Base-by-base conservation (phyloP, 1,140 invertebrate species). In the Sitophilus oryzae region DNA sequence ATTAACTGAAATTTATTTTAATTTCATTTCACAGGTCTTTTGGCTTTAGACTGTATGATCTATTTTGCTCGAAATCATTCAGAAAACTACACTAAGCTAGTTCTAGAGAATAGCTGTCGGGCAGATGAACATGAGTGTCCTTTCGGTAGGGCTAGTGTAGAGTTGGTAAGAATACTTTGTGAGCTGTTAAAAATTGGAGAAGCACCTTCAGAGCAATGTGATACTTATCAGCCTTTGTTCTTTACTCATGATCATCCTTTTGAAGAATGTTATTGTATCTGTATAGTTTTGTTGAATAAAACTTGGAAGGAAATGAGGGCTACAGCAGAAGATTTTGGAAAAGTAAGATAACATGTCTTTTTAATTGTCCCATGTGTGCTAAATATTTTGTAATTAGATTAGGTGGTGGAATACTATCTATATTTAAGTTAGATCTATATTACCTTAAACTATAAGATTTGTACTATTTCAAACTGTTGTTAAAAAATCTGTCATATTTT, bases 241-340 rank as follows among this genome's bases (percentile, higher is more conserved):
- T 97, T 97, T 68, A 91, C 87, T 0, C 89, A 93, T 71, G 93
- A 96, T 71, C 85, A 90, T 72, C 90, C 93, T 0, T 94, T 97
- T 67, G 93, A 96, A 72, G 94, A 98, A 73, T 86, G 96, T 59
- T 98, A 94, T 67, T 95, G 90, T 65, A 88, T 91, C 56, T 94
- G 91, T 67, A 93, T 96, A 59, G 84, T 93, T 23, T 71, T 95
- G 3, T 70, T 97, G 5, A 96, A 96, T 68, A 96, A 96, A 76
- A 97, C 94, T 0, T 98, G 95, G 95, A 94, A 96, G 70, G 94
- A 98, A 73, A 98, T 98, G 94, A 83, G 89, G 64, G 95, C 95
- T 0, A 96, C 93, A 0, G 84, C 82, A 0, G 92, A 96, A 72
- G 95, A 98, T 71, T 97, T 97, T 67, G 81, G 84, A 4, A 96